Conservation (phyloP, 2,888 invertebrate species). For the Drosophila phalerata region DNA sequence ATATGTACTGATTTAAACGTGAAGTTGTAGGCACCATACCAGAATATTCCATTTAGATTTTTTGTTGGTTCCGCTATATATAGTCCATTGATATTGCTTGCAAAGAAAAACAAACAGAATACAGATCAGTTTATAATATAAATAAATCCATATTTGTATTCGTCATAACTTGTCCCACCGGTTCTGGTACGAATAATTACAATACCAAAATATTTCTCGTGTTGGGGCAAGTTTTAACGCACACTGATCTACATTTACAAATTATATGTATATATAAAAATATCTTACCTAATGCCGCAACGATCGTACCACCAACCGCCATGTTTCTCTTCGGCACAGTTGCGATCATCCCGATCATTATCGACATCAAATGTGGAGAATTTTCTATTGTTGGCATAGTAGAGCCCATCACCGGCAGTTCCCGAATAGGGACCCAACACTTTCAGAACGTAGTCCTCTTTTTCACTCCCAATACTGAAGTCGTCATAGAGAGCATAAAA, state of each 20-base stretch:
- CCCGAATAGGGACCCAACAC: conserved; percentile 8
- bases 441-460: conserved; percentile 3
- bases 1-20: conserved; percentile 10
- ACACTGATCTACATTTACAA: too few species aligned
- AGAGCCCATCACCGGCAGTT: conserved; percentile 9
- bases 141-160: background rate
- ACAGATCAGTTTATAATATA: background rate
- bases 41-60: background rate
- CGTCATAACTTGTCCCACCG: too few species aligned
- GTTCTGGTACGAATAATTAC: too few species aligned
- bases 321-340: conserved; percentile 9
- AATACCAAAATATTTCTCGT: too few species aligned
- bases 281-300: conserved; percentile 19
- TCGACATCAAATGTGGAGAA: conserved; percentile 18
- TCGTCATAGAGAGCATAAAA: conserved; percentile 16
- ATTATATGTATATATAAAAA: background rate
- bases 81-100: conserved; percentile 16
- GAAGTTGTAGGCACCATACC: background rate
- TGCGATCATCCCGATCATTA: conserved; percentile 10
- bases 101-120: background rate
- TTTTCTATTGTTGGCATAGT: background rate
- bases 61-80: background rate
- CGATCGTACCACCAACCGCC: conserved; percentile 31
- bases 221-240: too few species aligned
- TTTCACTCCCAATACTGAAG: conserved; percentile 8